A percentile compares a stretch with the other conserved stretches of the same genome.
Evolutionary conservation across 2,113 vertebrate species (phyloP).

Genomic region (Odobenus rosmarus): DNA sequence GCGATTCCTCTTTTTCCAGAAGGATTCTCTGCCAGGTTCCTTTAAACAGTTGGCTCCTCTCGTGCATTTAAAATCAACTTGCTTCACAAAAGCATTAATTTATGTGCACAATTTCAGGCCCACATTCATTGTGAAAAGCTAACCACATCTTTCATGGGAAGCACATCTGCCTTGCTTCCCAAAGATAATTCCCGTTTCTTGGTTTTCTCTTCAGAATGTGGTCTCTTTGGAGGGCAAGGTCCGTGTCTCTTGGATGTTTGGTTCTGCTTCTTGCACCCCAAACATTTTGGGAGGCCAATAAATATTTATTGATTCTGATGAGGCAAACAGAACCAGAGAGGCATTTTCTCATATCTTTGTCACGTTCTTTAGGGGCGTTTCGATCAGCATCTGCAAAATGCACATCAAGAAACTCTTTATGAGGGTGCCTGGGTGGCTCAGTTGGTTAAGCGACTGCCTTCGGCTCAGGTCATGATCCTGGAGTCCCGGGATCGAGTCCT

Average conservation of each 20-base stretch:
- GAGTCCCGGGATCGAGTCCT: too few species aligned
- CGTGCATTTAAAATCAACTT: constrained; percentile 34
- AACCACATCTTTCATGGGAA: neutral
- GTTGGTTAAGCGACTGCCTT: too few species aligned
- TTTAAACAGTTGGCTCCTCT: constrained; percentile 39
- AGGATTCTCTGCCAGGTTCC: constrained; percentile 36
- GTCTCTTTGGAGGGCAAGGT: constrained; percentile 3
- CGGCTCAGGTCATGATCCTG: too few species aligned
- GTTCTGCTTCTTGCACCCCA: constrained; percentile 44
- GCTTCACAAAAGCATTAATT: constrained; percentile 50
- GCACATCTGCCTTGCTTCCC: neutral
- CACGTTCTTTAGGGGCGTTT: neutral
- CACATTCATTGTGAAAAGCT: neutral
- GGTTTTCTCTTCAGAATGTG: constrained; percentile 1
- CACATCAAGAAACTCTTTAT: neutral
- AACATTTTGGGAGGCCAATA: neutral
- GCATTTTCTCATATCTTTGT: neutral
- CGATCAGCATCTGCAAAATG: neutral
- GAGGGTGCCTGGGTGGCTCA: too few species aligned
- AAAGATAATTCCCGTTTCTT: neutral
- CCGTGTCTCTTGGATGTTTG: neutral
- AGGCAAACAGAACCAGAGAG: neutral
- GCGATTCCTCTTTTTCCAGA: neutral
- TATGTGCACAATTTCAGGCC: neutral
- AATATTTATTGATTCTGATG: constrained; percentile 51